A percentile compares a stretch with the other conserved stretches of the same genome.
Conservation (phyloP, 2,888 invertebrate species). For the Campoplex capitator region DNA sequence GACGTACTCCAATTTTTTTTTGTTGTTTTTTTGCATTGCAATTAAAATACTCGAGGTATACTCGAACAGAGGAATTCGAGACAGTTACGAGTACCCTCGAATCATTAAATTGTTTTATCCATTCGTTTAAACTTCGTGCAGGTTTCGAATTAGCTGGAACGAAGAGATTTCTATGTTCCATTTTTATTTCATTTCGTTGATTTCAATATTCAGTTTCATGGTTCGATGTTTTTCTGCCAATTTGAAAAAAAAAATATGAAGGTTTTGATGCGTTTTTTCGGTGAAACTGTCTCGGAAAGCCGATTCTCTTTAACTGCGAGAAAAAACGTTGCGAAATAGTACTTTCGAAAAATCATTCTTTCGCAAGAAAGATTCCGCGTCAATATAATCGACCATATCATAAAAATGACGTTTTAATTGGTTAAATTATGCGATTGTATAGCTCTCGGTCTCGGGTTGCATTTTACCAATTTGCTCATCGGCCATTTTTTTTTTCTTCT, state of each 20-base stretch:
- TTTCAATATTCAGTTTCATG: neutral
- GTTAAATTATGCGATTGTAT: constrained; percentile 23
- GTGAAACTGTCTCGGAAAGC: neutral
- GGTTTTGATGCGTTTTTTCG: neutral
- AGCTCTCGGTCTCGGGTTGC: constrained; percentile 25
- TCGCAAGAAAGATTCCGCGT: neutral
- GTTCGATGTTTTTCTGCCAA: neutral
- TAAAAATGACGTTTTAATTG: constrained; percentile 57
- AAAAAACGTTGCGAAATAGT: neutral
- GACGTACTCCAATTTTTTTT: constrained; percentile 40
- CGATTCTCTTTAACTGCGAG: neutral
- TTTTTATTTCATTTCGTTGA: neutral
- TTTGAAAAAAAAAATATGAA: neutral
- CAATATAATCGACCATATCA: neutral
- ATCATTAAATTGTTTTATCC: constrained; percentile 31
- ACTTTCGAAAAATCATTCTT: neutral
- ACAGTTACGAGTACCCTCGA: constrained; percentile 42
- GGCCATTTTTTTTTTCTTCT: constrained; percentile 28
- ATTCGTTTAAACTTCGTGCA: neutral
- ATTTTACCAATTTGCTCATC: constrained; percentile 35
- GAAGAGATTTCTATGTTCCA: neutral
- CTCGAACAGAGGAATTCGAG: constrained; percentile 12
- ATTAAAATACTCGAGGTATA: constrained; percentile 10
- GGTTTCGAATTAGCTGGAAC: neutral
- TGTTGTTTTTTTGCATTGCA: neutral